phyloP scores from a whole-genome alignment of 2,113 vertebrate genomes.

The Parus major region DNA sequence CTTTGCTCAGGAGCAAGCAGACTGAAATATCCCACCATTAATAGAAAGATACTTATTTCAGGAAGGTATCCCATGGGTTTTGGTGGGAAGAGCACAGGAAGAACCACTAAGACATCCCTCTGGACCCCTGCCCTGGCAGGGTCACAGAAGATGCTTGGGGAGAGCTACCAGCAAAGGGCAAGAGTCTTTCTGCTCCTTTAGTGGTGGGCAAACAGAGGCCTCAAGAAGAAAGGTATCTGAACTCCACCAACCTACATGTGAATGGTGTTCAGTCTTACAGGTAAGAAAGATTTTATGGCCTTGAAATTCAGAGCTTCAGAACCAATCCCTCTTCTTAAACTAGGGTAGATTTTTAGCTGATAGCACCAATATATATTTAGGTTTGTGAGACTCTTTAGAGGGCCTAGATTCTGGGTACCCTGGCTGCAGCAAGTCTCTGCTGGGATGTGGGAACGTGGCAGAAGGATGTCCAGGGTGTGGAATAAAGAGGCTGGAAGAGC shows the following conservation, averaged over 20 bases:
- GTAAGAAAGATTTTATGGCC: background rate
- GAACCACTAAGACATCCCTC: background rate
- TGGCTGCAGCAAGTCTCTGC: background rate
- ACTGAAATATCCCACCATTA: rapidly evolving
- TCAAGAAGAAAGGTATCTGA: background rate
- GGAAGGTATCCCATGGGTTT: background rate
- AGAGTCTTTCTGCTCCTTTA: background rate
- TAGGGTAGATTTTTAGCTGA: background rate
- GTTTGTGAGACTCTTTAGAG: background rate
- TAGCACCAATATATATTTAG: background rate
- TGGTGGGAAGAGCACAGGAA: background rate
- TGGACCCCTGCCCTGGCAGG: background rate
- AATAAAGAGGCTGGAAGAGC: background rate
- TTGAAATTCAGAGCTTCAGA: background rate
- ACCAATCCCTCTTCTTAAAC: background rate
- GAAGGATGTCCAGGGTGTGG: background rate
- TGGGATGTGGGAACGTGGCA: background rate
- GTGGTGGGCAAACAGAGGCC: background rate
- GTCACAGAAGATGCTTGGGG: background rate
- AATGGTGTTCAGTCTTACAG: background rate
- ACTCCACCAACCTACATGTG: background rate
- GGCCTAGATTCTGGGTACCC: background rate
- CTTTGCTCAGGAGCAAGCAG: background rate
- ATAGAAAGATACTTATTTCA: background rate
- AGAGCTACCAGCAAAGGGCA: background rate